Percentiles rank a stretch among this genome's conserved stretches.
Evolutionary conservation across 2,888 invertebrate species (phyloP).

Genomic region (Apamea monoglypha): DNA sequence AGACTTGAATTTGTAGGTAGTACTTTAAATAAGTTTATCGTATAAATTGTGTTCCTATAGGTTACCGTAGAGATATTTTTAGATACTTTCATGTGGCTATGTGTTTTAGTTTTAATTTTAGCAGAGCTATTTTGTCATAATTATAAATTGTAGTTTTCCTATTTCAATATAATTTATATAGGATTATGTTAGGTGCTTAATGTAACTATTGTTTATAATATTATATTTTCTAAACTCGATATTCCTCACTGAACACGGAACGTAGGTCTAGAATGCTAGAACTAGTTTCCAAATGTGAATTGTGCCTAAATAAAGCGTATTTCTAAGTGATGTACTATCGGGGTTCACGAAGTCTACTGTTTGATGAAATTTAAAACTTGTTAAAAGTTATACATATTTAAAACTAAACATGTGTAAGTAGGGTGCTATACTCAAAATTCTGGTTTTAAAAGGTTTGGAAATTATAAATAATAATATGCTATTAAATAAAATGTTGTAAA

Average conservation of each 20-base stretch:
- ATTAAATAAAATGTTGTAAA: slow-evolving; percentile 34
- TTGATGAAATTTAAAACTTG: slow-evolving; percentile 62
- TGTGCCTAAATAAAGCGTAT: slow-evolving; percentile 86
- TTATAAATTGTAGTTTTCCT: slow-evolving; percentile 3
- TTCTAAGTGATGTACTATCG: slow-evolving; percentile 72
- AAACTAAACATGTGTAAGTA: slow-evolving; percentile 57
- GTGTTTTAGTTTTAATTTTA: slow-evolving; percentile 9
- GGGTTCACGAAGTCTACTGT: slow-evolving; percentile 66
- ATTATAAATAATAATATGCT: slow-evolving; percentile 44
- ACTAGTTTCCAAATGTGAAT: slow-evolving; percentile 85
- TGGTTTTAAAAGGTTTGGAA: slow-evolving; percentile 41
- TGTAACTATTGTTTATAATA: background rate
- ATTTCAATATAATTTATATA: slow-evolving; percentile 5
- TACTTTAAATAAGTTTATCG: background rate
- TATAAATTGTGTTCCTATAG: slow-evolving; percentile 35
- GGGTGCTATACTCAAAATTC: slow-evolving; percentile 64
- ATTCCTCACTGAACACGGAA: slow-evolving; percentile 73
- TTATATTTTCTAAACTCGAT: slow-evolving; percentile 22
- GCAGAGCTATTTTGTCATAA: background rate
- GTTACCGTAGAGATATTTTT: slow-evolving; percentile 6
- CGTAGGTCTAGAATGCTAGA: slow-evolving; percentile 86
- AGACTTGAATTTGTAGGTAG: background rate
- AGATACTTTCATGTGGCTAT: background rate
- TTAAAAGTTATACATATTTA: slow-evolving; percentile 57
- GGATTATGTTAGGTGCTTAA: background rate